phyloP scores from a whole-genome alignment of 2,888 invertebrate genomes.

The Stenodema calcarata region DNA sequence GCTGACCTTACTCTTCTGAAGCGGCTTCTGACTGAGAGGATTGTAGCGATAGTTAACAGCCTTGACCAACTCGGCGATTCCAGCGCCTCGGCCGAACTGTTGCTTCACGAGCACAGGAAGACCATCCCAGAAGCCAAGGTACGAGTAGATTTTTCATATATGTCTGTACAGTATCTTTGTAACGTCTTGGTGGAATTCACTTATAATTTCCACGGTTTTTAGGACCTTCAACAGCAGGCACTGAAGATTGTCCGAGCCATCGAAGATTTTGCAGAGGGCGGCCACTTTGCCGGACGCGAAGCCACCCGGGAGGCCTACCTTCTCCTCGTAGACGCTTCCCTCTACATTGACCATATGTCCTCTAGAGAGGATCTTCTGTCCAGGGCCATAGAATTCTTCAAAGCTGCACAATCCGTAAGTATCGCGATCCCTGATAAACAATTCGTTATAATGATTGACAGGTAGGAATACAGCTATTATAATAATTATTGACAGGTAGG shows the following conservation, averaged over 20 bases:
- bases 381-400: slow-evolving; percentile 75
- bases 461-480: too few species aligned
- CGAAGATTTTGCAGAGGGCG: slow-evolving; percentile 74
- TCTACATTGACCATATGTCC: slow-evolving; percentile 75
- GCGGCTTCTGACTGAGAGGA: slow-evolving; percentile 66
- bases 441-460: too few species aligned
- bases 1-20: slow-evolving; percentile 74
- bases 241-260: slow-evolving; percentile 79
- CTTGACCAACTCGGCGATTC: slow-evolving; percentile 76
- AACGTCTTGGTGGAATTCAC: too few species aligned
- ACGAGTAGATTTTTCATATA: slow-evolving; percentile 45
- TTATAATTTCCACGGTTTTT: neutral
- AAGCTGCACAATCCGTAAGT: slow-evolving; percentile 70
- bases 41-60: slow-evolving; percentile 65
- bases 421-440: neutral
- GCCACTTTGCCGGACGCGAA: slow-evolving; percentile 74
- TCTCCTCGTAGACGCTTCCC: slow-evolving; percentile 71
- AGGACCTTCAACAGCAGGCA: slow-evolving; percentile 76
- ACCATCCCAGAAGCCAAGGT: slow-evolving; percentile 75
- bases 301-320: slow-evolving; percentile 72
- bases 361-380: slow-evolving; percentile 72
- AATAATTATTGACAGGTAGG: too few species aligned
- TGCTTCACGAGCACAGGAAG: slow-evolving; percentile 73
- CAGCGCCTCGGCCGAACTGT: slow-evolving; percentile 70
- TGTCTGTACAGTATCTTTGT: too few species aligned